phyloP scores from a whole-genome alignment of 30 jellyfish, hydroid and myxozoan genomes.

The Turritopsis dohrnii region DNA sequence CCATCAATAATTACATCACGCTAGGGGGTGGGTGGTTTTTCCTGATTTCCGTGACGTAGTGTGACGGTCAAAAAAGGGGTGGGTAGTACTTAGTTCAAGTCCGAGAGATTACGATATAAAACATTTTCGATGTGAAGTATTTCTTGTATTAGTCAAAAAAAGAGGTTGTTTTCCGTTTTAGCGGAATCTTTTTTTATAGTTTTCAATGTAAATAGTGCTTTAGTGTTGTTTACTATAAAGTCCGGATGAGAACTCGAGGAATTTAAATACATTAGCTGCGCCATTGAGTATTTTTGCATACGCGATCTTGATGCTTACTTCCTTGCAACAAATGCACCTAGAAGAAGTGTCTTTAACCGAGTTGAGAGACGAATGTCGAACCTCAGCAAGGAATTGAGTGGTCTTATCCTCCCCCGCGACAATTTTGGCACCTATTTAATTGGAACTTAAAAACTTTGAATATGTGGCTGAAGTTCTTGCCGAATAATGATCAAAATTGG shows the following conservation, averaged over 20 bases:
- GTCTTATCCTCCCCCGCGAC: conserved; percentile 23
- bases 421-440: not conserved
- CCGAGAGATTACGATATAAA: too few relatives aligned
- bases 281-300: conserved; percentile 52
- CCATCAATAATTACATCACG: too few relatives aligned
- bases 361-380: conserved; percentile 47
- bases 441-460: conserved; percentile 17
- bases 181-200: too few relatives aligned
- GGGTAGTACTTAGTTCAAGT: too few relatives aligned
- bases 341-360: conserved; percentile 47
- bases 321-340: conserved; percentile 69
- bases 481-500: not conserved
- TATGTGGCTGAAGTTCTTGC: conserved; percentile 16
- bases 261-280: conserved; percentile 42
- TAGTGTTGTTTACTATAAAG: too few relatives aligned
- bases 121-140: too few relatives aligned
- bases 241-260: conserved; percentile 61
- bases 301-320: conserved; percentile 58
- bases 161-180: too few relatives aligned
- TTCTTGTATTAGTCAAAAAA: too few relatives aligned
- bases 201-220: too few relatives aligned
- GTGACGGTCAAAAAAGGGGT: too few relatives aligned
- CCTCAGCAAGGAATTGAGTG: conserved; percentile 12
- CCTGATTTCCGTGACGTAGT: too few relatives aligned
- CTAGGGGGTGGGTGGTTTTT: too few relatives aligned